A percentile compares a stretch with the other conserved stretches of the same genome.
phyloP scores from a whole-genome alignment of 2,113 vertebrate genomes.

The Cervus canadensis region DNA sequence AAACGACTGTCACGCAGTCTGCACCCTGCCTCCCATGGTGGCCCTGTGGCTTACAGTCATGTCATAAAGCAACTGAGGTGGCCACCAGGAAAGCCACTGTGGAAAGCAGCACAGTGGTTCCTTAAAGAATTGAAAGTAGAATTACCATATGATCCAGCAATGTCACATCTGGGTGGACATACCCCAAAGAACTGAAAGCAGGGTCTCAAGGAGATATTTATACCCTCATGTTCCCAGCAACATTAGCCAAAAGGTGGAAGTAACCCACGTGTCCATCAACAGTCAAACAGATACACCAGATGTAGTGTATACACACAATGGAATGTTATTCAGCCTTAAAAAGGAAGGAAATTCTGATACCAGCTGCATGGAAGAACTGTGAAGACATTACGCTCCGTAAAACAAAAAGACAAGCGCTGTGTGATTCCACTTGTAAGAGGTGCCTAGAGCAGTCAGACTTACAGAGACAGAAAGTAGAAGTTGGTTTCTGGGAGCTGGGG shows the following conservation, averaged over 20 bases:
- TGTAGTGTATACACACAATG: not conserved
- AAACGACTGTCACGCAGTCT: not conserved
- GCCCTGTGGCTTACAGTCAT: not conserved
- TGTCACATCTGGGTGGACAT: not conserved
- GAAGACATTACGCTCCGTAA: not conserved
- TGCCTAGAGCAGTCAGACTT: not conserved
- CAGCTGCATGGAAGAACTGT: not conserved
- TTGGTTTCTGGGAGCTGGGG: not conserved
- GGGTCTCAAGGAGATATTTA: not conserved
- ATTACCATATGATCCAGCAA: not conserved
- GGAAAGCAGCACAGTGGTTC: not conserved
- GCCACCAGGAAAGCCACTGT: not conserved
- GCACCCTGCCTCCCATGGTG: not conserved
- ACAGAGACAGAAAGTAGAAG: not conserved
- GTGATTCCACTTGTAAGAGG: not conserved
- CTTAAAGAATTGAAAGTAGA: not conserved
- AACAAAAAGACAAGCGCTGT: not conserved
- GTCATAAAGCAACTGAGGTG: not conserved
- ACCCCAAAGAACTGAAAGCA: not conserved
- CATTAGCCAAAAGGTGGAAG: not conserved
- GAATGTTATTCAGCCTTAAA: not conserved
- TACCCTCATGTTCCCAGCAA: not conserved
- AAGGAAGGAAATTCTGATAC: not conserved
- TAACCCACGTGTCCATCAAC: fast-evolving
- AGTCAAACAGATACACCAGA: not conserved